Evolutionary conservation across 2,888 invertebrate species (phyloP), one percentile per base, ranked within the genome.

Genomic region (Diplolepis rosae): DNA sequence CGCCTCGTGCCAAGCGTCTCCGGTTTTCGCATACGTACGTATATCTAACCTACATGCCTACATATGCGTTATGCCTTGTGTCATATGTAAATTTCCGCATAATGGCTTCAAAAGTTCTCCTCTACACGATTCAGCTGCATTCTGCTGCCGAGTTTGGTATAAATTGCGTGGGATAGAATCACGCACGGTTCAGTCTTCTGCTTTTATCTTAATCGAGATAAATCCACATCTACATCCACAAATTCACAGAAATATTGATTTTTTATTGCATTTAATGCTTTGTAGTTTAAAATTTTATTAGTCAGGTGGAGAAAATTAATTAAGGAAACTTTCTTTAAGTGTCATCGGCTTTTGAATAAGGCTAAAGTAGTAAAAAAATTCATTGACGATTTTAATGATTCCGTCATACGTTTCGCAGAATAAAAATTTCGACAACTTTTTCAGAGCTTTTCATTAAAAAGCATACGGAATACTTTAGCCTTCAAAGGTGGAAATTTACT

Each of bases 1-100:
- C 24, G 61, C 61, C 61, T 61, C 61, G 61, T 39, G 61, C 39
- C 39, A 61, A 61, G 61, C 35, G 61, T 35, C 61, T 61, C 61
- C 24, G 39, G 35, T 39, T 61, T 61, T 61, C 39, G 24, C 61
- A 61, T 39, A 24, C 24, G 35, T n/a, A 22, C 22, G 35, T 24
- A 39, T 24, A 61, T 39, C 56, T 61, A 39, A 61, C 39, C 39
- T 61, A 61, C 27, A 61, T 61, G 61, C 61, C 61, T 61, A 39
- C 27, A 61, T 61, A 39, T 61, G 24, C 56, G 56, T 61, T 61
- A 61, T 39, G 24, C 24, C 39, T 7, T 39, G 61, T 61, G 61
- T 61, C 39, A 9, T 61, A 61, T 61, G 61, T 27, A 61, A 39
- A 61, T 61, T 39, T 61, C 24, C 24, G 22, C 39, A 61, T 61